Conservation (phyloP, 2,888 invertebrate species). For the Acanthosoma haemorrhoidale region DNA sequence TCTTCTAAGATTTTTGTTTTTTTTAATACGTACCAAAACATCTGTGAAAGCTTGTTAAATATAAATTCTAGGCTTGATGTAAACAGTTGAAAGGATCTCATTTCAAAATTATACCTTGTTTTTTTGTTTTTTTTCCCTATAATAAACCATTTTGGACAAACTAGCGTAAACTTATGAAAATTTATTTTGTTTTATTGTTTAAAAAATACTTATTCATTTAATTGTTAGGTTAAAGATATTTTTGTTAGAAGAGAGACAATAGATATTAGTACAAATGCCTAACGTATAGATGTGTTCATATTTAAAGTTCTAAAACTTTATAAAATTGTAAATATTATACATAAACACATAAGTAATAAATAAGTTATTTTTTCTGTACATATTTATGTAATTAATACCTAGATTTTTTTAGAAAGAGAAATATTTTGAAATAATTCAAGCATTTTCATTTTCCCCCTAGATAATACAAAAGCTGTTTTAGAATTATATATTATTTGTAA, state of each 20-base stretch:
- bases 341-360: slow-evolving; percentile 3
- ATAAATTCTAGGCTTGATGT: too few relatives aligned
- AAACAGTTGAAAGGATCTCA: neutral
- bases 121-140: too few relatives aligned
- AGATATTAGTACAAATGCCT: slow-evolving; percentile 26
- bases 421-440: too few relatives aligned
- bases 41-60: too few relatives aligned
- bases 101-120: neutral
- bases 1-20: slow-evolving; percentile 17
- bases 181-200: slow-evolving; percentile 4
- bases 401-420: slow-evolving; percentile 15
- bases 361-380: slow-evolving; percentile 24
- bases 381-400: slow-evolving; percentile 20
- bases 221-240: too few relatives aligned
- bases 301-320: slow-evolving; percentile 23
- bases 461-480: too few relatives aligned
- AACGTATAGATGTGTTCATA: slow-evolving; percentile 27
- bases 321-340: slow-evolving; percentile 20
- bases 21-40: too few relatives aligned
- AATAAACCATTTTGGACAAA: too few relatives aligned
- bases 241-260: slow-evolving; percentile 20
- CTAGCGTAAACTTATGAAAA: too few relatives aligned
- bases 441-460: too few relatives aligned
- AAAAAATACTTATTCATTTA: slow-evolving; percentile 4
- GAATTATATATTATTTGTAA: too few relatives aligned